Conservation (phyloP, 2,797 vertebrate species). For the Parambassis ranga region DNA sequence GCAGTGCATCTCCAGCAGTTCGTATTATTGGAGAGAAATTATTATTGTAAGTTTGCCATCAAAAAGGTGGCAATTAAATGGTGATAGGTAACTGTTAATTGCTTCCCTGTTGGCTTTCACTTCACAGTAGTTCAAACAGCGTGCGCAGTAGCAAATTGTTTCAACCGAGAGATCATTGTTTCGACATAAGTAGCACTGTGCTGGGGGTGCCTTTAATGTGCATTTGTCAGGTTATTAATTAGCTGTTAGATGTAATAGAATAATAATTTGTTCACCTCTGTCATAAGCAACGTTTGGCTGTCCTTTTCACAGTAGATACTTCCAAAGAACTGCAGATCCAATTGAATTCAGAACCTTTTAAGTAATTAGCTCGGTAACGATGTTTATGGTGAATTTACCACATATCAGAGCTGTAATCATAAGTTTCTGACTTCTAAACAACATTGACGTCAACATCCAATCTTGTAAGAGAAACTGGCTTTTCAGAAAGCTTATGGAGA, state of each 20-base stretch:
- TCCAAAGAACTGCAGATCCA: no score
- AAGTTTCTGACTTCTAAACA: neutral
- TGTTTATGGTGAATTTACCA: no score
- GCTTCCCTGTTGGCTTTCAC: neutral
- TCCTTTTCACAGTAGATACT: neutral
- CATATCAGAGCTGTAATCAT: no score
- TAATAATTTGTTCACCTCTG: neutral
- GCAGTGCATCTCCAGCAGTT: neutral
- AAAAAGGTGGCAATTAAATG: neutral
- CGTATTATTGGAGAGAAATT: neutral
- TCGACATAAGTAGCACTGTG: neutral
- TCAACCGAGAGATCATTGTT: neutral
- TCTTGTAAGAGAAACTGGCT: neutral
- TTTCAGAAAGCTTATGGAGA: neutral
- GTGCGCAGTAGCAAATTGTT: neutral
- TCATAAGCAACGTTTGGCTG: neutral
- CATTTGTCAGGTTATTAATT: constrained; percentile 12
- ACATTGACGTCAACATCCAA: neutral
- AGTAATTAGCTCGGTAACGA: neutral
- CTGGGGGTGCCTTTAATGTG: constrained; percentile 1
- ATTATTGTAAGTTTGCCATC: neutral
- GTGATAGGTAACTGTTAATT: constrained; percentile 1
- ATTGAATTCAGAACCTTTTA: no score
- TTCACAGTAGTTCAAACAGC: neutral
- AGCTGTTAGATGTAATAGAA: neutral